Evolutionary conservation across 2,797 vertebrate genomes (phyloP).

Genomic region (Gobio occitaniae): DNA sequence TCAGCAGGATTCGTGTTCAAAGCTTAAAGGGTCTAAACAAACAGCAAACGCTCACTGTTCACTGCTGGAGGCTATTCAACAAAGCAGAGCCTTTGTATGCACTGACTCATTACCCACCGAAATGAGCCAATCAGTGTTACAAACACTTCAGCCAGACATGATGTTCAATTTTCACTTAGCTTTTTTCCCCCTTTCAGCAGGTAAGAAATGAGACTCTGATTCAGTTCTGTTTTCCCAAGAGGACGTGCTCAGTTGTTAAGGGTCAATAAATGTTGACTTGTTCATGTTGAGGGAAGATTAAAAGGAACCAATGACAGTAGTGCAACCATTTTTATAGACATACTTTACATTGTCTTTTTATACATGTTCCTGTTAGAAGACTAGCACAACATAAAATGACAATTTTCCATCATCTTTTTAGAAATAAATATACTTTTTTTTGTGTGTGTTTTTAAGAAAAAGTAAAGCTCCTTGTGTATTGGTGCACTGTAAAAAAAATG

Average conservation of each 20-base stretch:
- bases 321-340: slow-evolving; percentile 57
- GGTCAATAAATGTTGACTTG: slow-evolving; percentile 72
- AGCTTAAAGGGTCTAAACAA: slow-evolving; percentile 49
- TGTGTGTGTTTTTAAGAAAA: background rate
- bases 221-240: slow-evolving; percentile 60
- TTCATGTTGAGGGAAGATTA: slow-evolving; percentile 52
- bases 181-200: slow-evolving; percentile 65
- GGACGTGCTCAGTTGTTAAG: slow-evolving; percentile 58
- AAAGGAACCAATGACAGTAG: slow-evolving; percentile 58
- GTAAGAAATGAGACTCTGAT: slow-evolving; percentile 68
- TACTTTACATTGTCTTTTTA: slow-evolving; percentile 32
- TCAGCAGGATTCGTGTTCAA: slow-evolving; percentile 51
- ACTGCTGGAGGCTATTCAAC: slow-evolving; percentile 54
- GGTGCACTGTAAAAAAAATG: no score
- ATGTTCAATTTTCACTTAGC: slow-evolving; percentile 33
- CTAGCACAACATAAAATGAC: background rate
- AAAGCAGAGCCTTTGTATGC: slow-evolving; percentile 29
- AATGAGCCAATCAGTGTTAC: slow-evolving; percentile 68
- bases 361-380: slow-evolving; percentile 20
- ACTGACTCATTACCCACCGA: slow-evolving; percentile 60
- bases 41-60: slow-evolving; percentile 47
- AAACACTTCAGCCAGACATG: slow-evolving; percentile 69
- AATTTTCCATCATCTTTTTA: background rate
- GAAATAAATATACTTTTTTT: background rate
- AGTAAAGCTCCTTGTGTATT: background rate